phyloP scores from a whole-genome alignment of 2,888 invertebrate species.

The Pachliopta kotzebuea region DNA sequence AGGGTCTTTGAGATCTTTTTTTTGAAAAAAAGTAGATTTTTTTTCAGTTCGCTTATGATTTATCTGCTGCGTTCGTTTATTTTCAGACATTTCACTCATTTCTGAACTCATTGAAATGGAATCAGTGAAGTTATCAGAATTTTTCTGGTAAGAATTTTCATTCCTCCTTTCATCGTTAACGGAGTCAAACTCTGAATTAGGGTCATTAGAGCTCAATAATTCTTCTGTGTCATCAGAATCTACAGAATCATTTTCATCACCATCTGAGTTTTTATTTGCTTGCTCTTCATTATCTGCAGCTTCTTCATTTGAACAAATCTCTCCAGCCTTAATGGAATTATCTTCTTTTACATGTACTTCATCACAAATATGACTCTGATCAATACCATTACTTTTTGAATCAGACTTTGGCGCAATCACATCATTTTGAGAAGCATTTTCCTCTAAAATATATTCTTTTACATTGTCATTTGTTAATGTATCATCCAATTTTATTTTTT shows the following conservation, averaged over 20 bases:
- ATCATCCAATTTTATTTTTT: background rate
- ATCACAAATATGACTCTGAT: background rate
- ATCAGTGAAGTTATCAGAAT: conserved; percentile 1
- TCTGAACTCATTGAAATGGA: conserved; percentile 9
- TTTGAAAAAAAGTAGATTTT: conserved; percentile 40
- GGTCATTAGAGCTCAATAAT: conserved; percentile 9
- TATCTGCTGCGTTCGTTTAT: conserved; percentile 24
- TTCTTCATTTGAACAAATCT: background rate
- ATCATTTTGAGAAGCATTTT: background rate
- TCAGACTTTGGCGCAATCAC: background rate
- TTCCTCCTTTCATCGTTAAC: background rate
- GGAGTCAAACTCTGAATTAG: conserved; percentile 23
- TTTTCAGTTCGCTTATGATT: conserved; percentile 41
- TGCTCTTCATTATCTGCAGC: background rate
- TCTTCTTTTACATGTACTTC: background rate
- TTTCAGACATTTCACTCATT: conserved; percentile 23
- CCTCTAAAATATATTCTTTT: background rate
- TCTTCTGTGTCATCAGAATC: conserved; percentile 14
- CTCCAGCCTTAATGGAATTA: background rate
- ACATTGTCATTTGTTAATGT: background rate
- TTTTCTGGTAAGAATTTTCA: conserved; percentile 3
- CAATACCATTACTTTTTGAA: background rate
- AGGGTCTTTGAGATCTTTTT: conserved; percentile 48
- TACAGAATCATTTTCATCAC: conserved; percentile 15
- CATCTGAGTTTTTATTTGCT: conserved; percentile 4